These are phyloP conservation scores for Gorsachius magnificus DNA, from an alignment of 2,797 vertebrate genomes.

Conservation along the genomic window DNA sequence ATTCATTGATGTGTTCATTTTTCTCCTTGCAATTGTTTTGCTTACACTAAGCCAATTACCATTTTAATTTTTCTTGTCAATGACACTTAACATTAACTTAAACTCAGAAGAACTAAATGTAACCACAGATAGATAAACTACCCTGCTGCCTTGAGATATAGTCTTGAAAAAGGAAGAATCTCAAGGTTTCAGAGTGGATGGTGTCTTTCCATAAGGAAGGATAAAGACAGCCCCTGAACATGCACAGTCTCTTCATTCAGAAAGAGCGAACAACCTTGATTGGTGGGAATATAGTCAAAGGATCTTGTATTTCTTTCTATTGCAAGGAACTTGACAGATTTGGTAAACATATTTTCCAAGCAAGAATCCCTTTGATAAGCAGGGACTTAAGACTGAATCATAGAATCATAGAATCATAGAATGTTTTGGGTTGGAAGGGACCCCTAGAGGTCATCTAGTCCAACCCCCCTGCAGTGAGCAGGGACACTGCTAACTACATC, in stretches of 20 bases:
- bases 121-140: not conserved
- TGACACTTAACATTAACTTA: not conserved
- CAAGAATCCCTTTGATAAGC: not conserved
- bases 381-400: not conserved
- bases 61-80: not conserved
- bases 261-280: not conserved
- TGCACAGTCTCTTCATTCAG: not conserved
- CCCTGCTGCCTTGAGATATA: not conserved
- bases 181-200: not conserved
- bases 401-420: too few relatives aligned
- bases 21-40: not conserved
- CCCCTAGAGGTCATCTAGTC: too few relatives aligned
- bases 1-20: not conserved
- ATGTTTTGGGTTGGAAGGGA: too few relatives aligned
- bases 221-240: not conserved
- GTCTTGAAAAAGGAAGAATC: not conserved
- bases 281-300: not conserved
- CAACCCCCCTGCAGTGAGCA: too few relatives aligned
- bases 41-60: not conserved
- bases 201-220: not conserved
- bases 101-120: not conserved
- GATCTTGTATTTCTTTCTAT: not conserved
- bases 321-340: not conserved
- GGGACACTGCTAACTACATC: too few relatives aligned
- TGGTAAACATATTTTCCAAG: not conserved